phyloP scores from a whole-genome alignment of 2,888 invertebrate species.

The Erannis defoliaria region DNA sequence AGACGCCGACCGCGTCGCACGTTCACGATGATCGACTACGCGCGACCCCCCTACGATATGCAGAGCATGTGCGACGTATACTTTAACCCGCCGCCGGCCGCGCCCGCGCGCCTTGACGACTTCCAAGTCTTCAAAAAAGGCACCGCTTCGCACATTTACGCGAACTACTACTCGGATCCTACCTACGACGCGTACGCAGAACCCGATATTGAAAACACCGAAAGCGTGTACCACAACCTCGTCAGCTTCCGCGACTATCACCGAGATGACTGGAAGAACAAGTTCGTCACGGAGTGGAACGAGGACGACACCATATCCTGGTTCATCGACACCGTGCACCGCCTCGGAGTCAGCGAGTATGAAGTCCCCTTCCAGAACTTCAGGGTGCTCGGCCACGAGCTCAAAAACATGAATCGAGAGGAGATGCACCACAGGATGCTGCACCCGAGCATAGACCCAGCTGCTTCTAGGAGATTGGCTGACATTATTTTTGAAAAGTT shows the following conservation, averaged over 20 bases:
- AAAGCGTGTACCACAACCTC: constrained; percentile 76
- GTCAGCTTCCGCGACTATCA: constrained; percentile 71
- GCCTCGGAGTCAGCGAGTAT: constrained; percentile 71
- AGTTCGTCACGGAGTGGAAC: constrained; percentile 84
- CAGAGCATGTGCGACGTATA: constrained; percentile 79
- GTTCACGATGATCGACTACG: constrained; percentile 78
- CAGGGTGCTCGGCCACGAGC: constrained; percentile 69
- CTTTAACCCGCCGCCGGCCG: constrained; percentile 66
- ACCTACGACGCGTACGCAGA: constrained; percentile 74
- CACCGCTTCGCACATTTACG: constrained; percentile 71
- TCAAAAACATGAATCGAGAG: constrained; percentile 71
- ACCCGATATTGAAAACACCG: constrained; percentile 70
- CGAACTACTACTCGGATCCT: constrained; percentile 71
- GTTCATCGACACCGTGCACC: constrained; percentile 75
- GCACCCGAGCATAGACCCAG: constrained; percentile 67
- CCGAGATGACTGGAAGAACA: constrained; percentile 83
- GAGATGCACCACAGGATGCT: constrained; percentile 71
- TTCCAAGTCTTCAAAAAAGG: constrained; percentile 82
- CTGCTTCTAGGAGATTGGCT: constrained; percentile 64
- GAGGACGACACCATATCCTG: constrained; percentile 86
- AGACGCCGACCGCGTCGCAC: constrained; percentile 64
- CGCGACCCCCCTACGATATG: constrained; percentile 73
- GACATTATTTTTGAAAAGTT: constrained; percentile 73
- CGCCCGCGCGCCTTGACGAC: constrained; percentile 79
- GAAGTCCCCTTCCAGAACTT: constrained; percentile 80